Base-by-base conservation (phyloP, 2,888 invertebrate genomes). In the Pediacus dermestoides region DNA sequence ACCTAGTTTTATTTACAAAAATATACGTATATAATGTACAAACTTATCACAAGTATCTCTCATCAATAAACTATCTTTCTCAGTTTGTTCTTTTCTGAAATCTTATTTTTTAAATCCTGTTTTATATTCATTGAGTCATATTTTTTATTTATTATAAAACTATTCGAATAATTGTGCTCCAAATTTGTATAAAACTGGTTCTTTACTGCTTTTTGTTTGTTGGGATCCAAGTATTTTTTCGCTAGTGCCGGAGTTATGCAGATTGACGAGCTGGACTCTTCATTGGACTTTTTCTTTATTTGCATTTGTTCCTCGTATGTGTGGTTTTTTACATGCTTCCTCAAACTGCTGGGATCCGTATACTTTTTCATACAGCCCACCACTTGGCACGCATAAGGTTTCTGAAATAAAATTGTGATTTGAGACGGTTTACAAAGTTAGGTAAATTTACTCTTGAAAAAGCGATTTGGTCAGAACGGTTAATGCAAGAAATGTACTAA, bases 241-340 rank as follows among this genome's bases (percentile, higher is more conserved):
- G 50, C 51, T 10, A 45, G 16, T 12, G 40, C 35, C 25, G 48
- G 34, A 4, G 38, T 30, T 38, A 44, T 39, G n/a, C n/a, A n/a
- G n/a, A n/a, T n/a, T n/a, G n/a, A n/a, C 32, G 39, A 48, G 16
- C 40, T 44, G 9, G 44, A 48, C 2, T 34, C 36, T 4, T 57
- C 54, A 15, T 53, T 55, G 14, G 12, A 35, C 1, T 38, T 49
- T 33, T 57, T 60, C 46, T 70, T 70, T 3, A 70, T 50, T 44
- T 64, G 63, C 46, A 66, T 42, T 47, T 70, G 70, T 46, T 70
- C 70, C 30, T 67, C 67, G 46, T 53, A 50, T 1, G 63, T 62
- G 52, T 90, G 89, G 52, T 88, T 90, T 63, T 93, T 92, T 12
- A 92, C 88, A 70, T 94, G 94, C 62, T 94, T 94, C 18, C 94